These are phyloP conservation scores for Psittacus erithacus DNA, from an alignment of 2,113 vertebrate species.

Conservation along the genomic window DNA sequence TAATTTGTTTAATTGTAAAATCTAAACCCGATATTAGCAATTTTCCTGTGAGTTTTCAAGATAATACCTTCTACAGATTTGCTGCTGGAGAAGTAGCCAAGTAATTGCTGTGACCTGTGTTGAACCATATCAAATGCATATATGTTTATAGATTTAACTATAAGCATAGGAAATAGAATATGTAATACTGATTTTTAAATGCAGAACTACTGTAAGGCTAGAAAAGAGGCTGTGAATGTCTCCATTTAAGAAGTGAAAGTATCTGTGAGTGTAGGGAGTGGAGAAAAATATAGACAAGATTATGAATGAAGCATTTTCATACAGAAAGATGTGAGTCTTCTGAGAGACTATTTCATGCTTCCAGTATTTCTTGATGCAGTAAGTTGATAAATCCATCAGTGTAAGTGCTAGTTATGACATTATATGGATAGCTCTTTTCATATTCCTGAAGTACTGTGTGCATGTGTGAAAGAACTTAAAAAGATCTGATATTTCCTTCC, in stretches of 20 bases:
- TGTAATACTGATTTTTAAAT: neutral
- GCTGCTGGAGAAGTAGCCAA: neutral
- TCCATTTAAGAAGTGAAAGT: slow-evolving; percentile 6
- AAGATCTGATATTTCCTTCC: neutral
- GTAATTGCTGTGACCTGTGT: neutral
- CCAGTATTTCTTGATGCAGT: slow-evolving; percentile 15
- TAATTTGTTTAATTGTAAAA: neutral
- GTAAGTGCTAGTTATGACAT: slow-evolving; percentile 12
- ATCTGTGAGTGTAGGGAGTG: neutral
- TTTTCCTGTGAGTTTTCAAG: neutral
- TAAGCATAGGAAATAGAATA: neutral
- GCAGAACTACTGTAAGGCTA: neutral
- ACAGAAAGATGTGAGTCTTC: neutral
- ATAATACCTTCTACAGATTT: neutral
- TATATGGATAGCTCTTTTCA: neutral
- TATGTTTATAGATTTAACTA: neutral
- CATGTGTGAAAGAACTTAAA: slow-evolving; percentile 40
- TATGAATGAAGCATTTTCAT: slow-evolving; percentile 35
- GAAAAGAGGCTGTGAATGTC: neutral
- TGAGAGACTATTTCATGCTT: neutral
- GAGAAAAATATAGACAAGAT: neutral
- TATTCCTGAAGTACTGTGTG: slow-evolving; percentile 25
- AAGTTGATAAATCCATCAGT: slow-evolving; percentile 32
- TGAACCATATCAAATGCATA: neutral
- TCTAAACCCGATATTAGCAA: neutral